phyloP scores from a whole-genome alignment of 2,797 vertebrate genomes.

The Danio aesculapii region DNA sequence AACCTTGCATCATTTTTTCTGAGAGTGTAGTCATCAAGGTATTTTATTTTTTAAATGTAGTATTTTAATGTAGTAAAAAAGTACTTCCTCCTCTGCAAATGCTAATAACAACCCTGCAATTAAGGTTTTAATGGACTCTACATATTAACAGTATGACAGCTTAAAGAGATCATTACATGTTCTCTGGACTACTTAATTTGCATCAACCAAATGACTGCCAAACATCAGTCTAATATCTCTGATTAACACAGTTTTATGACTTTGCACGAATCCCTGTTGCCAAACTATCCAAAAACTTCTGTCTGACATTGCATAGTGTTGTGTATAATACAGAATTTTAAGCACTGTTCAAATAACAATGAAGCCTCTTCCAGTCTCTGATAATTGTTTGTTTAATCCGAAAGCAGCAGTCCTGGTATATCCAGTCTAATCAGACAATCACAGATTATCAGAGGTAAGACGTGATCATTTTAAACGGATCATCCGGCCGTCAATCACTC shows the following conservation, averaged over 20 bases:
- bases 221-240: conserved; percentile 5
- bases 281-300: not conserved
- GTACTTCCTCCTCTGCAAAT: not conserved
- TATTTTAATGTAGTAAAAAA: too few relatives aligned
- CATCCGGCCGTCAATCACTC: not conserved
- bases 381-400: conserved; percentile 8
- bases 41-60: too few relatives aligned
- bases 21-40: too few relatives aligned
- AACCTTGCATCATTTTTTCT: too few relatives aligned
- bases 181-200: conserved; percentile 6
- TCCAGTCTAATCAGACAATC: conserved; percentile 21
- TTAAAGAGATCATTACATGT: not conserved
- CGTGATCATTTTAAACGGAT: not conserved
- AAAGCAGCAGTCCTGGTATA: not conserved
- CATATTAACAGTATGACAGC: not conserved
- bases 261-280: not conserved
- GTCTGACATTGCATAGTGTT: not conserved
- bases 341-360: too few relatives aligned
- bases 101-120: not conserved
- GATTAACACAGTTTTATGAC: conserved; percentile 22
- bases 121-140: not conserved
- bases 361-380: not conserved
- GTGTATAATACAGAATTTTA: not conserved
- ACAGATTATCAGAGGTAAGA: conserved; percentile 12
- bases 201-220: not conserved